A percentile compares a stretch with the other conserved stretches of the same genome.
Conservation (phyloP, 2,113 vertebrate genomes). For the Progne subis region DNA sequence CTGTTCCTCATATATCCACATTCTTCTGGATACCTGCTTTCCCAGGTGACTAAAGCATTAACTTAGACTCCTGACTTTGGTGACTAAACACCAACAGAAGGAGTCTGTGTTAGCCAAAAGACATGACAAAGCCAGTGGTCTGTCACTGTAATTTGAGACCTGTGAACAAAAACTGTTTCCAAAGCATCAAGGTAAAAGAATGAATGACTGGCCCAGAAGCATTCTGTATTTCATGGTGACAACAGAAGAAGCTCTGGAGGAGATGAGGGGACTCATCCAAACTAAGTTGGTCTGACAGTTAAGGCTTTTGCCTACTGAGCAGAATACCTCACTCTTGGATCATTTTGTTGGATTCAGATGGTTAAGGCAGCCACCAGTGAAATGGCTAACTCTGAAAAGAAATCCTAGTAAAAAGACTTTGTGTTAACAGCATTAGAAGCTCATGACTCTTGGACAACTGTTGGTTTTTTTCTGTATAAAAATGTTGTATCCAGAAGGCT, state of each 20-base stretch:
- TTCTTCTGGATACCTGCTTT: neutral
- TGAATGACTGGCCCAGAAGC: neutral
- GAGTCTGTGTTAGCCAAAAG: neutral
- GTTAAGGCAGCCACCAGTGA: neutral
- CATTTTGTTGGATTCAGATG: neutral
- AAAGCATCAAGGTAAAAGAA: neutral
- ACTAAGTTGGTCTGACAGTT: neutral
- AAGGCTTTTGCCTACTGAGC: neutral
- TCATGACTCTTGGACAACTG: neutral
- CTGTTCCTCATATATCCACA: neutral
- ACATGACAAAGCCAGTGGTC: rapidly evolving
- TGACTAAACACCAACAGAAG: neutral
- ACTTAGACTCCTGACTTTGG: neutral
- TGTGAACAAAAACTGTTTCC: neutral
- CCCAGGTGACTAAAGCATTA: neutral
- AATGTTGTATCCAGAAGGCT: neutral
- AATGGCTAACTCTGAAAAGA: neutral
- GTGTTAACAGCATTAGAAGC: neutral
- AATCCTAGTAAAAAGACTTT: neutral
- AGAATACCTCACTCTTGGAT: neutral
- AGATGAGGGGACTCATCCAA: neutral
- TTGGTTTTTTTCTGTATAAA: neutral
- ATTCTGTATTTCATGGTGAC: neutral
- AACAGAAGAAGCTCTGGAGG: neutral
- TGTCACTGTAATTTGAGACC: neutral